phyloP scores from a whole-genome alignment of 2,888 invertebrate genomes.

The Caenorhabditis zanzibari region DNA sequence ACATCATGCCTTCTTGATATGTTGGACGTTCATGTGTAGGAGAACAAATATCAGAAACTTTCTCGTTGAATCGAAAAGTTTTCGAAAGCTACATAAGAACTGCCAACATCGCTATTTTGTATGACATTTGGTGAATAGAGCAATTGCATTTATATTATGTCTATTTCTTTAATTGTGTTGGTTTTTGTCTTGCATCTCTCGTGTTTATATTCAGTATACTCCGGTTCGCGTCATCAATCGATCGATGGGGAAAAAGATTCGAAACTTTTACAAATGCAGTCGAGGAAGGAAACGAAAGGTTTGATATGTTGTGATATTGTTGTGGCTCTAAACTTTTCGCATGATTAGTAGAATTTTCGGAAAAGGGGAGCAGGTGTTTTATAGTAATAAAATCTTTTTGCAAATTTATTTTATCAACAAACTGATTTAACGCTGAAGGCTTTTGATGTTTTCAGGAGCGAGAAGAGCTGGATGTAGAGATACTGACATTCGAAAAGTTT shows the following conservation, averaged over 20 bases:
- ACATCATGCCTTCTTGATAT: slow-evolving; percentile 29
- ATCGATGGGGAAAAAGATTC: slow-evolving; percentile 76
- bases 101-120: not conserved
- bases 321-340: slow-evolving; percentile 37
- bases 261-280: slow-evolving; percentile 79
- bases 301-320: slow-evolving; percentile 39
- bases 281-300: slow-evolving; percentile 70
- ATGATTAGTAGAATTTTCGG: slow-evolving; percentile 15
- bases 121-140: slow-evolving; percentile 8
- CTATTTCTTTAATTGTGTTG: slow-evolving; percentile 41
- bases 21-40: not conserved
- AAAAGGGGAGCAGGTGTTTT: not conserved
- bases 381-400: not conserved
- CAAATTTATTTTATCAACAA: not conserved
- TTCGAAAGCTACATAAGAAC: no score
- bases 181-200: slow-evolving; percentile 47
- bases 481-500: slow-evolving; percentile 99
- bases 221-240: slow-evolving; percentile 76
- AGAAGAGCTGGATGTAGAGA: slow-evolving; percentile 94
- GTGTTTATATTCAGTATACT: slow-evolving; percentile 71
- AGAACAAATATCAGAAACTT: not conserved
- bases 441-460: slow-evolving; percentile 86
- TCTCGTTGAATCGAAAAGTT: no score
- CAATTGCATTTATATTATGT: not conserved
- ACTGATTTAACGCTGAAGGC: not conserved